These are phyloP conservation scores for Zaprionus inermis DNA, from an alignment of 1,140 invertebrate genomes.

Conservation along the genomic window DNA sequence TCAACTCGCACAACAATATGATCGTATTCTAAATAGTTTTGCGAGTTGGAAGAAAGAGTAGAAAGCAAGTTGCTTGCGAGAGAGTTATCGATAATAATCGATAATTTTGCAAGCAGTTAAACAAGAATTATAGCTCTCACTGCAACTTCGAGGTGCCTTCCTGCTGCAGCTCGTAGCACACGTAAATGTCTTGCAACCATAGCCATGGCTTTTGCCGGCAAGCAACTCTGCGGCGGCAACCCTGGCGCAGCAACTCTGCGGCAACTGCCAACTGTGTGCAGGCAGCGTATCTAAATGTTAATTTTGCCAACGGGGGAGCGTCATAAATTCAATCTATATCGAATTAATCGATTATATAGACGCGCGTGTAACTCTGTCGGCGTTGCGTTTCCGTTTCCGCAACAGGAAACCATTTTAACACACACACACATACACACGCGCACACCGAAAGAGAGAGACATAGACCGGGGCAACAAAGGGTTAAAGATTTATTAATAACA, in stretches of 20 bases:
- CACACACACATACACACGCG: constrained; percentile 45
- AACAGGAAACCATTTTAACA: constrained; percentile 67
- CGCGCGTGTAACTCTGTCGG: constrained; percentile 68
- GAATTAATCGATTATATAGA: constrained; percentile 83
- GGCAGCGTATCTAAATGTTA: constrained; percentile 49
- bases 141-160: too few relatives aligned
- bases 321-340: constrained; percentile 84
- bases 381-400: constrained; percentile 84
- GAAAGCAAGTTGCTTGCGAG: too few relatives aligned
- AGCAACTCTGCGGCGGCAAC: background rate
- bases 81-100: background rate
- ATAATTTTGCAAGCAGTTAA: background rate
- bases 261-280: constrained; percentile 25
- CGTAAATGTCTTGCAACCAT: background rate
- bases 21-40: too few relatives aligned
- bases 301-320: constrained; percentile 29
- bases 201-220: background rate
- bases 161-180: too few relatives aligned
- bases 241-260: background rate
- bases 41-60: too few relatives aligned
- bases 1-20: too few relatives aligned
- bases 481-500: constrained; percentile 83
- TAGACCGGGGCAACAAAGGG: constrained; percentile 53
- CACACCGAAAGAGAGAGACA: constrained; percentile 23
- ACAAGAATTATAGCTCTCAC: too few relatives aligned